Conservation (phyloP, 2,113 vertebrate genomes). For the Chionodraco myersi region DNA sequence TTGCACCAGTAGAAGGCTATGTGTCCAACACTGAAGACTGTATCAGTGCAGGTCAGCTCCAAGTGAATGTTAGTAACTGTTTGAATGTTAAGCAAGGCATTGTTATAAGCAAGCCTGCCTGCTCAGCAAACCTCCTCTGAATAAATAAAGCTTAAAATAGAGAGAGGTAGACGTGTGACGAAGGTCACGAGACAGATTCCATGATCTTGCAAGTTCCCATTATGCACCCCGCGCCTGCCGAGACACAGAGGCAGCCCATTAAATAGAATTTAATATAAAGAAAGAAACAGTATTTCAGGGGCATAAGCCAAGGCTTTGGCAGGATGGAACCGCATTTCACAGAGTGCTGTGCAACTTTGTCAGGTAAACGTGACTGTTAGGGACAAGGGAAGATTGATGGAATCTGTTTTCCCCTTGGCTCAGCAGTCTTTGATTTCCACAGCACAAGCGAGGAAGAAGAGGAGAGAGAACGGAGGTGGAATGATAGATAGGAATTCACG, state of each 20-base stretch:
- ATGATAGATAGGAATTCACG: slow-evolving; percentile 78
- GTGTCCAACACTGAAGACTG: slow-evolving; percentile 9
- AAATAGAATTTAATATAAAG: slow-evolving; percentile 78
- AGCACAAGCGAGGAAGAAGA: slow-evolving; percentile 59
- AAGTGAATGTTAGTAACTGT: slow-evolving; percentile 31
- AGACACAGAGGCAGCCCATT: slow-evolving; percentile 59
- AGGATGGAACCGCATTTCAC: slow-evolving; percentile 74
- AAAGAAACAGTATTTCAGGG: slow-evolving; percentile 78
- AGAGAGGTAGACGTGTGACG: slow-evolving; percentile 56
- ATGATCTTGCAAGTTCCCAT: slow-evolving; percentile 73
- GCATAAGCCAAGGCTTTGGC: slow-evolving; percentile 76
- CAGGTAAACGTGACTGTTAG: slow-evolving; percentile 81
- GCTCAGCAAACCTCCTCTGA: slow-evolving; percentile 67
- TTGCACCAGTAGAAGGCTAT: slow-evolving; percentile 11
- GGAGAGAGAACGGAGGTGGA: slow-evolving; percentile 57
- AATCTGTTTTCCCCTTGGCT: slow-evolving; percentile 77
- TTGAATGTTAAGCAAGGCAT: slow-evolving; percentile 61
- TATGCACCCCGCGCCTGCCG: slow-evolving; percentile 44
- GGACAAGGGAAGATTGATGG: slow-evolving; percentile 81
- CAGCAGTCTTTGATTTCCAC: slow-evolving; percentile 82
- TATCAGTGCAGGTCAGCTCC: slow-evolving; percentile 25
- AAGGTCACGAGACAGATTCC: slow-evolving; percentile 74
- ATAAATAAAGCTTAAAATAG: slow-evolving; percentile 72
- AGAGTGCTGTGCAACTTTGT: slow-evolving; percentile 77
- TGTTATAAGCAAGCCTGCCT: slow-evolving; percentile 53